These are phyloP conservation scores for Cochlearius cochlearius DNA, from an alignment of 2,113 vertebrate species.

Conservation along the genomic window DNA sequence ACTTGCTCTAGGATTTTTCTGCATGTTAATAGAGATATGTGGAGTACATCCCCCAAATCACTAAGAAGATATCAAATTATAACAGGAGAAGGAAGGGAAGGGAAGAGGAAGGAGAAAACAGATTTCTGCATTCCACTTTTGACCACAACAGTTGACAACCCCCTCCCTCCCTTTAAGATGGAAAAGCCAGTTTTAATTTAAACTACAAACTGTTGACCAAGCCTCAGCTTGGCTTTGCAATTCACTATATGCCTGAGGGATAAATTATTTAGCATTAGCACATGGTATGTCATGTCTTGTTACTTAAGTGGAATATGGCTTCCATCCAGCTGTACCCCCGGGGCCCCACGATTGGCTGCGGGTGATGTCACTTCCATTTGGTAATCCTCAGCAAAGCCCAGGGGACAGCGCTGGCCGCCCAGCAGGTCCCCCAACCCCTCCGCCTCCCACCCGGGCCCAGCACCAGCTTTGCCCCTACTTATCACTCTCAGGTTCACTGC, in stretches of 20 bases:
- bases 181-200: constrained; percentile 60
- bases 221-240: constrained; percentile 48
- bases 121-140: background rate
- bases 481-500: constrained; percentile 23
- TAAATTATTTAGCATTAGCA: constrained; percentile 68
- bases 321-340: constrained; percentile 50
- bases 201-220: constrained; percentile 61
- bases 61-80: background rate
- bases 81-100: background rate
- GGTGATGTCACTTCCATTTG: constrained; percentile 68
- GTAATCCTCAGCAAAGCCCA: constrained; percentile 27
- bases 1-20: background rate
- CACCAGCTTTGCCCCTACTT: background rate
- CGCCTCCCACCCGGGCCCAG: background rate
- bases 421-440: background rate
- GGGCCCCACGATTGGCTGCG: constrained; percentile 33
- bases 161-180: background rate
- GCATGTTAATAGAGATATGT: background rate
- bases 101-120: accelerated
- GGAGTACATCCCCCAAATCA: background rate
- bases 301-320: constrained; percentile 63
- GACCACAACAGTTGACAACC: background rate
- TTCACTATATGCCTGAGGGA: constrained; percentile 51
- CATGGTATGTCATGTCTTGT: constrained; percentile 62
- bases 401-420: background rate